Evolutionary conservation across 2,888 invertebrate species (phyloP).

Genomic region (Macaria liturata): DNA sequence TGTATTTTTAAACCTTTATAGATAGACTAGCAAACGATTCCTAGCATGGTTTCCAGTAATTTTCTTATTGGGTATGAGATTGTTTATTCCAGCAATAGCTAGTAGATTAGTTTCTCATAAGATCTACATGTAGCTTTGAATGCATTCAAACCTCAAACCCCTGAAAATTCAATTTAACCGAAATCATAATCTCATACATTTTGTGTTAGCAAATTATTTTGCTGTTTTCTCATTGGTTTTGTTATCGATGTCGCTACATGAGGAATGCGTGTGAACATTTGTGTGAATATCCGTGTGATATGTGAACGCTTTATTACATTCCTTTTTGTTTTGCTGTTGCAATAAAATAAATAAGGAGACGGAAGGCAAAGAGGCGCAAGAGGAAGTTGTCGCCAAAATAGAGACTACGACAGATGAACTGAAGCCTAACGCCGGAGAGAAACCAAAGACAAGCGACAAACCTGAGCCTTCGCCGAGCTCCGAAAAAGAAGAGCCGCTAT

Average conservation of each 20-base stretch:
- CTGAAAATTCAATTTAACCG: slow-evolving; percentile 27
- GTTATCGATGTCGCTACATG: slow-evolving; percentile 61
- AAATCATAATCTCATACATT: slow-evolving; percentile 42
- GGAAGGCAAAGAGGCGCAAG: slow-evolving; percentile 52
- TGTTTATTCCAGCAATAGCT: slow-evolving; percentile 34
- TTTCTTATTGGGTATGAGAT: slow-evolving; percentile 31
- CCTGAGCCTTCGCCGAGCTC: slow-evolving; percentile 57
- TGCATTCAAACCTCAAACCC: slow-evolving; percentile 36
- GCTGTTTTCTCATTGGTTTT: slow-evolving; percentile 54
- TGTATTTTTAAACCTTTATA: slow-evolving; percentile 15
- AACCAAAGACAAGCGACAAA: slow-evolving; percentile 51
- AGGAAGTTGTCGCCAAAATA: slow-evolving; percentile 75
- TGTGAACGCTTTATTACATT: slow-evolving; percentile 64
- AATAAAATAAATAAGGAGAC: slow-evolving; percentile 69
- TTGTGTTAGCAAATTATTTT: slow-evolving; percentile 61
- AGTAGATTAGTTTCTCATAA: slow-evolving; percentile 37
- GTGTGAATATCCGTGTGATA: slow-evolving; percentile 45
- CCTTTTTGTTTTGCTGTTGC: slow-evolving; percentile 74
- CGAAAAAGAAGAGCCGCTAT: slow-evolving; percentile 76
- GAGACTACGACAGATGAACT: slow-evolving; percentile 77
- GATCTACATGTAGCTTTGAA: slow-evolving; percentile 39
- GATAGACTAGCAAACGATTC: slow-evolving; percentile 22
- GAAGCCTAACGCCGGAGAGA: slow-evolving; percentile 67
- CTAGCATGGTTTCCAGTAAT: slow-evolving; percentile 43
- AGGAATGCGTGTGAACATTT: slow-evolving; percentile 42